Evolutionary conservation across 1,140 invertebrate genomes (phyloP).

Genomic region (Scylla paramamosain): DNA sequence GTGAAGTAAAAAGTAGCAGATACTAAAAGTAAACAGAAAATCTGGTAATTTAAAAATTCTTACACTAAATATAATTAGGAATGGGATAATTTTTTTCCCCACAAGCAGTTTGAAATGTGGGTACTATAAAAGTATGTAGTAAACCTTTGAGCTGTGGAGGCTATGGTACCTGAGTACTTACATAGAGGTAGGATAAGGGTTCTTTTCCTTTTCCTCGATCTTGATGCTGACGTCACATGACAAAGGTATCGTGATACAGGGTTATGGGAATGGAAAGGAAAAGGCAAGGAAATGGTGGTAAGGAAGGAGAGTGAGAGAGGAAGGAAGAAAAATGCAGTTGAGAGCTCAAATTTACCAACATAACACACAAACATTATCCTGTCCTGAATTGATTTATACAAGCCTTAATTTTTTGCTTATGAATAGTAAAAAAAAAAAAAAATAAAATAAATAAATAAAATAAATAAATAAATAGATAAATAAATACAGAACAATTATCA

Average conservation of each 20-base stretch:
- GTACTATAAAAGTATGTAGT: not conserved
- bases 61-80: slow-evolving; percentile 24
- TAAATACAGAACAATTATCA: not conserved
- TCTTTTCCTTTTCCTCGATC: slow-evolving; percentile 76
- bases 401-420: not conserved
- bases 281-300: slow-evolving; percentile 36
- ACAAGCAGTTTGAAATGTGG: not conserved
- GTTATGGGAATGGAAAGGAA: slow-evolving; percentile 42
- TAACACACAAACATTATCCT: not conserved
- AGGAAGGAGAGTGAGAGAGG: slow-evolving; percentile 51
- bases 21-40: slow-evolving; percentile 10
- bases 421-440: not conserved
- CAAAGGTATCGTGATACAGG: slow-evolving; percentile 52
- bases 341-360: slow-evolving; percentile 50
- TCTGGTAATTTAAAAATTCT: slow-evolving; percentile 22
- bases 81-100: not conserved
- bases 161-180: slow-evolving; percentile 62
- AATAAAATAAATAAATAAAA: not conserved
- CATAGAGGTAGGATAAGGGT: slow-evolving; percentile 71
- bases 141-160: slow-evolving; percentile 5
- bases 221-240: slow-evolving; percentile 73
- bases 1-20: not conserved
- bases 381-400: slow-evolving; percentile 41
- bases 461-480: not conserved
- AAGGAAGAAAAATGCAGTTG: slow-evolving; percentile 60